Base-by-base conservation (phyloP, 2,888 invertebrate genomes). In the Exocentrus adspersus region DNA sequence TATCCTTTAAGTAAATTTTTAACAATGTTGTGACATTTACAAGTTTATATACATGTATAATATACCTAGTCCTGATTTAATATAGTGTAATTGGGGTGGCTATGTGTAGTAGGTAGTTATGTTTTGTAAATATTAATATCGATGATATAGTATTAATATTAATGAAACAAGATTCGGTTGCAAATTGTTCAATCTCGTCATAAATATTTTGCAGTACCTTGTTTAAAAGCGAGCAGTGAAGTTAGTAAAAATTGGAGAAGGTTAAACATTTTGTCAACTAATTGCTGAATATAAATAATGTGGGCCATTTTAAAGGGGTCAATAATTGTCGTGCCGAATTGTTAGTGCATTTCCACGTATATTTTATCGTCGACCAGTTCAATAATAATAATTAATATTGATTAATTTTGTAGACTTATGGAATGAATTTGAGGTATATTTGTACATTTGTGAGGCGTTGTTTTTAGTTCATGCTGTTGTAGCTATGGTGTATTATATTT, bases 11-110 rank as follows among this genome's bases (percentile, higher is more conserved):
- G 43, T 28, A 41, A 63, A 65, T 56, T 65, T 63, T 60, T 67
- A 63, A 61, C 41, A 20, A 64, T 64, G 67, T 67, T 67, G 63
- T 65, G 62, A 67, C 60, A 32, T 59, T 69, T 65, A 58, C 54
- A 62, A 48, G 54, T 54, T 54, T 54, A 54, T 54, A 54, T 32
- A 24, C 24, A 24, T 24, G 10, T 45, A 45, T 42, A 14, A n/a
- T 37, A 12, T 43, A 42, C 43, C 60, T 68, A 65, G 62, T 57
- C 60, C 56, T 64, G 37, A 32, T n/a, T n/a, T n/a, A n/a, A n/a
- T n/a, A n/a, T n/a, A n/a, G n/a, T n/a, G n/a, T n/a, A n/a, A n/a
- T n/a, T n/a, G n/a, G n/a, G n/a, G n/a, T n/a, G n/a, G n/a, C n/a
- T n/a, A n/a, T n/a, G n/a, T n/a, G n/a, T n/a, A n/a, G n/a, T n/a